Percentiles rank a stretch among this genome's conserved stretches.
Conservation (phyloP, 2,888 invertebrate species). For the Drosophila atripex region DNA sequence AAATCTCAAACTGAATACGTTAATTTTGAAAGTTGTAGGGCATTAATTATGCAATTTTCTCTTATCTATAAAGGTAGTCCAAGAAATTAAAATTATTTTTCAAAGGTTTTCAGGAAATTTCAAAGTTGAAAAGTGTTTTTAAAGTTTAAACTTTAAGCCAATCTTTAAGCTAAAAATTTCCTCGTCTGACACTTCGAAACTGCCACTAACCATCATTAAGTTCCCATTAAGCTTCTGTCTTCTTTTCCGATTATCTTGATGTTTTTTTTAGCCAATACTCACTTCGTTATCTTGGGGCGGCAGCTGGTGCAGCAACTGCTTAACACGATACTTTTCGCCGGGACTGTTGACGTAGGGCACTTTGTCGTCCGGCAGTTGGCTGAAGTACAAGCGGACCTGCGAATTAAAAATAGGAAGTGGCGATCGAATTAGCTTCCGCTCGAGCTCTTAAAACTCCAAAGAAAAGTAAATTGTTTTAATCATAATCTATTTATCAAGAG, state of each 20-base stretch:
- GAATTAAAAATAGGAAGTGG: slow-evolving; percentile 71
- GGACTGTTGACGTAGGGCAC: slow-evolving; percentile 98
- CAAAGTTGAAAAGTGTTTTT: not conserved
- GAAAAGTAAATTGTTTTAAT: slow-evolving; percentile 29
- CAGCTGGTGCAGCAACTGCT: slow-evolving; percentile 96
- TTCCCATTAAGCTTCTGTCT: slow-evolving; percentile 6
- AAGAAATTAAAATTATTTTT: not conserved
- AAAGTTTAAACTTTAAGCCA: no score
- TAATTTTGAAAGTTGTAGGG: not conserved
- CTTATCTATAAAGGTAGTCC: not conserved
- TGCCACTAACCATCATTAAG: not conserved
- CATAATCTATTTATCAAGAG: slow-evolving; percentile 49
- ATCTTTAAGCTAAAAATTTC: no score
- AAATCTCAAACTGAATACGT: slow-evolving; percentile 8
- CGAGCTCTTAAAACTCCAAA: not conserved
- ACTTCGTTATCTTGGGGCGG: slow-evolving; percentile 98
- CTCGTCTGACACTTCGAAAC: not conserved
- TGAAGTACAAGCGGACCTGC: slow-evolving; percentile 99
- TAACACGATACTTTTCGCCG: slow-evolving; percentile 96
- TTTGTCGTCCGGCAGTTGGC: slow-evolving; percentile 97
- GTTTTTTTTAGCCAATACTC: slow-evolving; percentile 63
- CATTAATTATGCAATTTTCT: not conserved
- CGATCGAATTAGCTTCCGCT: slow-evolving; percentile 18
- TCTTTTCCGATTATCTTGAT: not conserved
- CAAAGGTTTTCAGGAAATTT: not conserved